phyloP scores from a whole-genome alignment of 1,140 invertebrate genomes.

The Penaeus indicus region DNA sequence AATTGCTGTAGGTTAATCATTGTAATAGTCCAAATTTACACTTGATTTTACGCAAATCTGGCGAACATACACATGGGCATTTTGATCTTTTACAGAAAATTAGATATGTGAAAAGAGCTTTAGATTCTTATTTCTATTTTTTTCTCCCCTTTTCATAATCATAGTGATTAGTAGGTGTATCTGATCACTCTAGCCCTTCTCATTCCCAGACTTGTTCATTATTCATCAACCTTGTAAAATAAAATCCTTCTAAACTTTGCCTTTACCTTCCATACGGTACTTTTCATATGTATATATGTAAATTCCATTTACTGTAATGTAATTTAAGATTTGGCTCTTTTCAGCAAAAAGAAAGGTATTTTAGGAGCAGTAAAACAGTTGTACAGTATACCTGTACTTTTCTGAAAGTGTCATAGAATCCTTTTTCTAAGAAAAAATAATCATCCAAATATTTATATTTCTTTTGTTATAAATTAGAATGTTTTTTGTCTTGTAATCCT shows the following conservation, averaged over 20 bases:
- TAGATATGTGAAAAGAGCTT: too few species aligned
- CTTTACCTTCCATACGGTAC: constrained; percentile 33
- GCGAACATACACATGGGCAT: too few species aligned
- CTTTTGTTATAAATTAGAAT: too few species aligned
- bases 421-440: too few species aligned
- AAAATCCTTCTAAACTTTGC: constrained; percentile 42
- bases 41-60: too few species aligned
- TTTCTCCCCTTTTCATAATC: too few species aligned
- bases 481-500: too few species aligned
- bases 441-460: too few species aligned
- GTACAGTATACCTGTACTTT: background rate
- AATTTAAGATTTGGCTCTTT: constrained; percentile 33
- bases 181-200: constrained; percentile 1
- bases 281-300: constrained; percentile 50
- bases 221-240: background rate
- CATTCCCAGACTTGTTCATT: constrained; percentile 2
- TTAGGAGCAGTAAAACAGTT: background rate
- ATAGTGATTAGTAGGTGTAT: constrained; percentile 4
- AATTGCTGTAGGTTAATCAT: too few species aligned
- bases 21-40: too few species aligned
- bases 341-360: constrained; percentile 15
- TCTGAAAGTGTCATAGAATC: background rate
- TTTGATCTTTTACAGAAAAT: too few species aligned
- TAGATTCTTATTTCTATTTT: too few species aligned
- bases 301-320: constrained; percentile 17